Evolutionary conservation across 1,140 invertebrate genomes (phyloP), one percentile per base, ranked within the genome.

Genomic region (Drosophila sproati): DNA sequence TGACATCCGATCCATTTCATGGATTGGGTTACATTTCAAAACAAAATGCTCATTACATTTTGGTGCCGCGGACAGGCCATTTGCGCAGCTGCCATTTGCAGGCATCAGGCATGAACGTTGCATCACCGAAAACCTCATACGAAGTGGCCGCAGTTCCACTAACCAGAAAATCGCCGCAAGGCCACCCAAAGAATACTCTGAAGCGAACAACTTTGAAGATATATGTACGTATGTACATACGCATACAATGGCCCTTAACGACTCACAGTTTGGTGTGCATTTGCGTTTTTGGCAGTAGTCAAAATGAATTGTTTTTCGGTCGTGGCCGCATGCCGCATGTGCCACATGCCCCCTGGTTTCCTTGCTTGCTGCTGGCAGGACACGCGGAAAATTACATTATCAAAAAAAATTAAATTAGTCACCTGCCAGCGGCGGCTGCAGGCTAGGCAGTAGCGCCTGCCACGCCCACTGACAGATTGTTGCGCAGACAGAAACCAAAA

Each of bases 11-110:
- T 55, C 47, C 29, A 54, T 50, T 10, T 0, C 20, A 20, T 12
- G 39, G 54, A 56, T 47, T 77, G n/a, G 52, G 35, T 77, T 71
- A 43, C 31, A 43, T 57, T 51, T 67, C 29, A 8, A 73, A 78
- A 78, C 77, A 55, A 71, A 81, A 85, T 73, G 67, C 71, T 76
- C 55, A 74, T 80, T 88, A 76, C 64, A 60, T 61, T 68, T 43
- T 77, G 63, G 47, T 35, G 55, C 61, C 35, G 43, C 68, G 50
- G 72, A 73, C 72, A 79, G 62, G 79, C 73, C 77, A 87, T 87
- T 89, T 87, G 73, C 60, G 32, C 12, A 89, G 50, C 69, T 71
- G 77, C 66, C 83, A 88, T 52, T 6, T 48, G 55, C 82, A 87
- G 77, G 43, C 57, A 72, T 29, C n/a, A 52, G 8, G n/a, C 12